phyloP scores from a whole-genome alignment of 2,797 vertebrate genomes.

The Stomatorhinus walkeri region DNA sequence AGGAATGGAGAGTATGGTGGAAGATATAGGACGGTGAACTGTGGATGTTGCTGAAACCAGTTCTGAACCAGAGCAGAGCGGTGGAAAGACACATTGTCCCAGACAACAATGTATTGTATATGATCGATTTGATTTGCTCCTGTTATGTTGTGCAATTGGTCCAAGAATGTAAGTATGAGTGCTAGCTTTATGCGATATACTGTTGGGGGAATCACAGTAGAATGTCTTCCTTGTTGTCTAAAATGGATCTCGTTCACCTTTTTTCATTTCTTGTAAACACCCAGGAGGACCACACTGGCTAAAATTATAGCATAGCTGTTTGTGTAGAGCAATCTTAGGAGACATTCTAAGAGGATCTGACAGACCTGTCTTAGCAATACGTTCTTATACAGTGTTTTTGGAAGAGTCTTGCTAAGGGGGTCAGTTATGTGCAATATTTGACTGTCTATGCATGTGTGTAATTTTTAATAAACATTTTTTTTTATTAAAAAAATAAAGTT shows the following conservation, averaged over 20 bases:
- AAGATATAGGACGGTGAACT: too few species aligned
- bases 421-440: not conserved
- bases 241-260: not conserved
- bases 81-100: too few species aligned
- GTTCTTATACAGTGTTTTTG: not conserved
- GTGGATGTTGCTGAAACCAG: too few species aligned
- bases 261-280: not conserved
- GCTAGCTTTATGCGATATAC: not conserved
- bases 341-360: slow-evolving; percentile 4
- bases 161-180: too few species aligned
- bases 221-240: not conserved
- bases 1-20: too few species aligned
- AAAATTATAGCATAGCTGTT: not conserved
- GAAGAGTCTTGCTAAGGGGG: not conserved
- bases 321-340: not conserved
- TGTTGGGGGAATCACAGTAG: not conserved
- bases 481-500: not conserved
- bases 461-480: not conserved
- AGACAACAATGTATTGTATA: too few species aligned
- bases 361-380: not conserved
- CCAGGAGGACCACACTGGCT: not conserved
- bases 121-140: too few species aligned
- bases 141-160: too few species aligned
- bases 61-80: too few species aligned
- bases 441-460: not conserved